Evolutionary conservation across 2,113 vertebrate species (phyloP), one percentile per base, ranked within the genome.

Genomic region (Eulemur macaco): DNA sequence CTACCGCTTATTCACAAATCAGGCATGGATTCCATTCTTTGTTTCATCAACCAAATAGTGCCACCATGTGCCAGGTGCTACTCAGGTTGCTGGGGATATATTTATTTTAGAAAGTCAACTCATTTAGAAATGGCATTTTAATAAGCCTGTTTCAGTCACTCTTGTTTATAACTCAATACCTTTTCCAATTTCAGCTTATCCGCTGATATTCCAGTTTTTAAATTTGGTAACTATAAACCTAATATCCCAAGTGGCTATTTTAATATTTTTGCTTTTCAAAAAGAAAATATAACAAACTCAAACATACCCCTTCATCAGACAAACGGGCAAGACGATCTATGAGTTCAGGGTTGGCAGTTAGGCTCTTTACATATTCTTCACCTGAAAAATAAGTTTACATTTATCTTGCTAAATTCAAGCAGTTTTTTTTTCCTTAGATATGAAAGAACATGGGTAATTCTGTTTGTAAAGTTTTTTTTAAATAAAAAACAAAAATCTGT

Each of bases 341-440:
- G 96, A 99, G 99, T 94, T 99, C 99, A 29, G 99, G 99, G 91
- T 99, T 99, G 20, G 98, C 99, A 95, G 98, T 98, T 84, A 99
- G 98, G 98, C 99, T 99, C 98, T 99, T 99, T 92, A 99, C 96
- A 91, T 99, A 99, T 78, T 99, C 99, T 95, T 99, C 99, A 98
- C 99, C 99, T 99, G 97, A 60, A 98, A 98, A 96, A 94, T 25
- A 96, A 97, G 56, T 89, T 82, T 66, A 52, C 21, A 23, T 45
- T 56, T 56, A 2, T 47, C 39, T 58, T 73, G 21, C 87, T 71
- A 89, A 89, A 89, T 82, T 64, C 78, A 78, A 91, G 52, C 52
- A 54, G 20, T 54, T 2, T n/a, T 27, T 54, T 71, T 56, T 58
- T 68, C 27, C 8, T 64, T 74, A 81, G 34, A 63, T 21, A 60